Evolutionary conservation across 2,113 vertebrate genomes (phyloP), one percentile per base, ranked within the genome.

Genomic region (Solea solea): DNA sequence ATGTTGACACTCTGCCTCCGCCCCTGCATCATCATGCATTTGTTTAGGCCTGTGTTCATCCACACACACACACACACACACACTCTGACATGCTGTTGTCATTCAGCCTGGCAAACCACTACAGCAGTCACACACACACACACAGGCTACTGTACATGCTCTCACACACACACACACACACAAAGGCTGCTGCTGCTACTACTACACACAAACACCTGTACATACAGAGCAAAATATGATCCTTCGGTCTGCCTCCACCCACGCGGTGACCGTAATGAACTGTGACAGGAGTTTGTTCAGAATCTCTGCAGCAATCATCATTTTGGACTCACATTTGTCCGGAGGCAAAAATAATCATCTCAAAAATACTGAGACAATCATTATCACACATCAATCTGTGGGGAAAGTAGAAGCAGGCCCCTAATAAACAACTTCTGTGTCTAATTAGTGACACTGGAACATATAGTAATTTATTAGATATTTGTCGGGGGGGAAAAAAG

Each of bases 311-410:
- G 12, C 0, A 3, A 42, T 7, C 55, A 66, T 39, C 61, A 52
- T 64, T 79, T 76, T 15, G 68, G 45, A 34, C 34, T 63, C 66
- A 52, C 1, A 9, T 79, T 57, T 48, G 49, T 49, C 59, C 72
- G 45, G 25, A 5, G 52, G 41, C 3, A 3, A 28, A 10, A 65
- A 16, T 77, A 55, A 71, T 67, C 14, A 59, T 66, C 52, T 5
- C 44, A 46, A 48, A 69, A 72, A 61, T n/a, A 73, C n/a, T 57
- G n/a, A 72, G 42, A 28, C 14, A 72, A 72, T 66, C 21, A 10
- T n/a, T 57, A 34, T 72, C 54, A 39, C 39, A 41, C 15, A 68
- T 57, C n/a, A 57, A 6, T 50, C 69, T 64, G n/a, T 13, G 1
- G 14, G 21, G 55, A 40, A 45, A 67, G 63, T 45, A 44, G 28